Conservation (phyloP, 2,797 vertebrate species). For the Menidia menidia region DNA sequence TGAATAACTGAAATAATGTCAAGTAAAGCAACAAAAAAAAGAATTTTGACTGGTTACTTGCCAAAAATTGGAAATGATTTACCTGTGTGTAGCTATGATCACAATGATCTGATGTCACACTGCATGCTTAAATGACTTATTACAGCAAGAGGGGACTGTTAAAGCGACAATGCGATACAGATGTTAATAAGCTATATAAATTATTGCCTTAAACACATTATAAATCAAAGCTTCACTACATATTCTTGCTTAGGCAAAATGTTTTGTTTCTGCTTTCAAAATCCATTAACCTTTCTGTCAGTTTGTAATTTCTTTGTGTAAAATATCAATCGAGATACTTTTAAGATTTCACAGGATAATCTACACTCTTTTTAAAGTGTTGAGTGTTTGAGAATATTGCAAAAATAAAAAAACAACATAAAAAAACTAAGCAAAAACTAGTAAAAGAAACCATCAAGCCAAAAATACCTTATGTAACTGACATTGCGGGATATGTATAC, state of each 20-base stretch:
- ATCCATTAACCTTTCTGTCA: constrained; percentile 11
- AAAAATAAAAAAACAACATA: constrained; percentile 16
- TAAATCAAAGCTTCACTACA: constrained; percentile 34
- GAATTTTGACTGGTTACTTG: constrained; percentile 4
- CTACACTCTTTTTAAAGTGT: constrained; percentile 26
- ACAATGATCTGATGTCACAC: constrained; percentile 2
- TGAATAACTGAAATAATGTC: neutral
- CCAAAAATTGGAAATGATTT: constrained; percentile 5
- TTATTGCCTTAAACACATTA: constrained; percentile 31
- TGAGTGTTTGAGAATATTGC: constrained; percentile 17
- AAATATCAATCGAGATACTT: constrained; percentile 20
- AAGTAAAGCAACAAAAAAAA: constrained; percentile 11
- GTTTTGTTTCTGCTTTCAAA: constrained; percentile 32
- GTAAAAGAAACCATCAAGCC: no score
- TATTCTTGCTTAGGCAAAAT: constrained; percentile 44
- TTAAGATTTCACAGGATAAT: constrained; percentile 31
- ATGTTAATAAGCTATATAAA: constrained; percentile 44
- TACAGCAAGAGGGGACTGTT: constrained; percentile 6
- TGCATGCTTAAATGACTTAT: constrained; percentile 40
- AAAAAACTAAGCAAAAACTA: no score
- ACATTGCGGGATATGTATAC: constrained; percentile 71
- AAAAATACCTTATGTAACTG: constrained; percentile 20
- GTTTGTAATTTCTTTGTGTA: constrained; percentile 44
- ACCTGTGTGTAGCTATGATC: constrained; percentile 14
- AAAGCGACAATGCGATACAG: constrained; percentile 27